These are phyloP conservation scores for Cavia aperea DNA, from an alignment of 2,113 vertebrate genomes.

Conservation along the genomic window DNA sequence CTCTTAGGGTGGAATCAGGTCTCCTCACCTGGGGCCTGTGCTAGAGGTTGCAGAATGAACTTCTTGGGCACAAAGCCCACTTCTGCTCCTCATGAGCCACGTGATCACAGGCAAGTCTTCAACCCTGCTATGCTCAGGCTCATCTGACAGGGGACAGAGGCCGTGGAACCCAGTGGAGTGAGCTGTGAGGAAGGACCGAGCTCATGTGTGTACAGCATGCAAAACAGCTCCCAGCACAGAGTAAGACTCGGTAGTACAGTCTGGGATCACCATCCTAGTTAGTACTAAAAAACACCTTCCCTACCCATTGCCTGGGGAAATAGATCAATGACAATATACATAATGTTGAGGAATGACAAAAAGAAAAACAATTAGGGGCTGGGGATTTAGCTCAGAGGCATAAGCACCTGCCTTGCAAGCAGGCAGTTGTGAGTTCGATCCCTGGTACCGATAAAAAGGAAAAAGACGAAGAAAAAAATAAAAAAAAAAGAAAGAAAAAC, in stretches of 20 bases:
- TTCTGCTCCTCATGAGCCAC: not conserved
- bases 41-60: fast-evolving
- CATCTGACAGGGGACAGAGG: fast-evolving
- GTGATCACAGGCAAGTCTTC: not conserved
- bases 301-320: fast-evolving
- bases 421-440: too few relatives aligned
- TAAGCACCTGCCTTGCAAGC: too few relatives aligned
- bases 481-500: not conserved
- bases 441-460: too few relatives aligned
- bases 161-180: fast-evolving
- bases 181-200: not conserved
- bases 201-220: fast-evolving
- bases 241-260: fast-evolving
- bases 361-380: not conserved
- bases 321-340: fast-evolving
- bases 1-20: not conserved
- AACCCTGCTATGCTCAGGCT: not conserved
- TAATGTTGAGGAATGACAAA: not conserved
- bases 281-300: fast-evolving
- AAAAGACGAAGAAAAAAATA: too few relatives aligned
- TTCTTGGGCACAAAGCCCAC: not conserved
- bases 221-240: fast-evolving
- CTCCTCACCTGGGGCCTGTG: not conserved
- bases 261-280: fast-evolving
- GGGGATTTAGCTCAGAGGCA: too few relatives aligned